Conservation (phyloP, 2,888 invertebrate species). For the Tubiluchus corallicola region DNA sequence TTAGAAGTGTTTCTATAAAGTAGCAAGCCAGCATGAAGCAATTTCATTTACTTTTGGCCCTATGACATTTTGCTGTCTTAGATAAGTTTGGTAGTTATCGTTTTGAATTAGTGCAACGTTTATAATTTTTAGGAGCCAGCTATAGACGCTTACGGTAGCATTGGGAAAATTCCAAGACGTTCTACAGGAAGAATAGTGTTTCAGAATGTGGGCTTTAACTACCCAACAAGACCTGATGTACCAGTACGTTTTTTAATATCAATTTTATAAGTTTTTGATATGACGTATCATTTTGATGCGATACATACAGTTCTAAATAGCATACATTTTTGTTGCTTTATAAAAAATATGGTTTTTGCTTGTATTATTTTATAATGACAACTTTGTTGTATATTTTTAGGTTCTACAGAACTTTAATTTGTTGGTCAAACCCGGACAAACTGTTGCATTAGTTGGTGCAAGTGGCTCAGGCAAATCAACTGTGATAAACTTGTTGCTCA, state of each 20-base stretch:
- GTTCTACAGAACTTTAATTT: slow-evolving; percentile 17
- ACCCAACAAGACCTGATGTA: slow-evolving; percentile 30
- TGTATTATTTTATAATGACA: too few relatives aligned
- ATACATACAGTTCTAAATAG: too few relatives aligned
- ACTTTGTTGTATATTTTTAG: slow-evolving; percentile 17
- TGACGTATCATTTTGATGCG: too few relatives aligned
- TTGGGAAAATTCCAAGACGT: slow-evolving; percentile 27
- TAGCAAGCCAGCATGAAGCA: too few relatives aligned
- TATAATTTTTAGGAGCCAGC: slow-evolving; percentile 31
- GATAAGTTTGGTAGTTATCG: too few relatives aligned
- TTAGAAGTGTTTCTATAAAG: too few relatives aligned
- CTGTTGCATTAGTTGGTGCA: slow-evolving; percentile 34
- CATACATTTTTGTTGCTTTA: too few relatives aligned
- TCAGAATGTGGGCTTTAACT: slow-evolving; percentile 28
- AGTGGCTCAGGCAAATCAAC: slow-evolving; percentile 83
- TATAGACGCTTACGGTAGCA: slow-evolving; percentile 31
- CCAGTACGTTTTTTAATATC: slow-evolving; percentile 18
- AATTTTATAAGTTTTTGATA: too few relatives aligned
- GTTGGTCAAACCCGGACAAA: slow-evolving; percentile 19
- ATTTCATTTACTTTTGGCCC: too few relatives aligned
- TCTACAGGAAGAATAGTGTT: slow-evolving; percentile 30
- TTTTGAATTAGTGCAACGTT: too few relatives aligned
- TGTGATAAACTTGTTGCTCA: slow-evolving; percentile 56
- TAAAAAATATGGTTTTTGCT: slow-evolving; percentile 26
- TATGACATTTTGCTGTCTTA: too few relatives aligned